Conservation (phyloP, 2,888 invertebrate genomes). For the Branchellion lobata region DNA sequence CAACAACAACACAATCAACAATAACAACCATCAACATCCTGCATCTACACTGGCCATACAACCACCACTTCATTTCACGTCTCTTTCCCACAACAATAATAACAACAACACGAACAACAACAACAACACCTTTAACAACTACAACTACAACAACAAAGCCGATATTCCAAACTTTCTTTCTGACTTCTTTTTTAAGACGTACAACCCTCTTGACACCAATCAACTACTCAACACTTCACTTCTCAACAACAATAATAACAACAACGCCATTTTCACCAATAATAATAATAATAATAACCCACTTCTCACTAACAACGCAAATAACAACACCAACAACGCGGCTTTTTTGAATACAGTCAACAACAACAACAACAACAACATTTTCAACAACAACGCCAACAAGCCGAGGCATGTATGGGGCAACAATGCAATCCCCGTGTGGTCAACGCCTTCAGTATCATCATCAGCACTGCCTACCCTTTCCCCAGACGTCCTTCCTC, state of each 20-base stretch:
- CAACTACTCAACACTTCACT: not conserved
- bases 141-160: not conserved
- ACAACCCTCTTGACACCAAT: not conserved
- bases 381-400: not conserved
- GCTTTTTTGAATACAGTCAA: not conserved
- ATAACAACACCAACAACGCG: constrained; percentile 18
- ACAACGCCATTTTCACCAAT: too few species aligned
- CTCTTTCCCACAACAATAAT: not conserved
- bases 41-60: not conserved
- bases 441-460: not conserved
- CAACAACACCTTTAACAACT: not conserved
- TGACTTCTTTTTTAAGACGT: not conserved
- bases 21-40: not conserved
- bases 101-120: not conserved
- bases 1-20: not conserved
- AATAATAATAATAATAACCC: not conserved
- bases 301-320: not conserved
- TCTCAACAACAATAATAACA: not conserved
- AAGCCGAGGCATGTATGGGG: not conserved
- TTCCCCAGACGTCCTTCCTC: not conserved
- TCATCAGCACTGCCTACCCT: not conserved
- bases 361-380: not conserved
- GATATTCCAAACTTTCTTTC: constrained; percentile 1
- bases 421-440: not conserved
- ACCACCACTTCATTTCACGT: not conserved